A percentile compares a stretch with the other conserved stretches of the same genome.
These are phyloP conservation scores for Andrena flavipes DNA, from an alignment of 2,888 invertebrate genomes.

Conservation along the genomic window DNA sequence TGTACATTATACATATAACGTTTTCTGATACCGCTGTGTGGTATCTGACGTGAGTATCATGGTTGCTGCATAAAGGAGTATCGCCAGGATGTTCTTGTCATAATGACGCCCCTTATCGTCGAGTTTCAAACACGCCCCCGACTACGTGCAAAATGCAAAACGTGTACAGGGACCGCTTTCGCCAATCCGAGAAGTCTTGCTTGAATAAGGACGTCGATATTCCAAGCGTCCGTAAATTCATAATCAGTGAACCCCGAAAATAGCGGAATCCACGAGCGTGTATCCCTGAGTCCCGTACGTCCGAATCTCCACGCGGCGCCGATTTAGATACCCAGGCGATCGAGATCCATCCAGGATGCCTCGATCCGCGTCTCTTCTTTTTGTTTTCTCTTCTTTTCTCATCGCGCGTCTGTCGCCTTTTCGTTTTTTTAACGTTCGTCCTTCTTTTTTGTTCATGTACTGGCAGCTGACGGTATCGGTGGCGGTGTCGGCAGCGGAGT, in stretches of 20 bases:
- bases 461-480: constrained; percentile 85
- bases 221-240: no score
- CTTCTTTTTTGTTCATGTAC: constrained; percentile 76
- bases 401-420: constrained; percentile 63
- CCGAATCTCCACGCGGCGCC: no score
- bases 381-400: constrained; percentile 34
- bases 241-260: no score
- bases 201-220: no score
- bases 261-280: no score
- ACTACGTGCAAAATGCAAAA: background rate
- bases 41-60: constrained; percentile 26
- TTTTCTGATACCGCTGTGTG: constrained; percentile 9
- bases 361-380: background rate
- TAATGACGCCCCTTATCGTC: constrained; percentile 14
- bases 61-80: background rate
- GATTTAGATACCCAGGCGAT: background rate
- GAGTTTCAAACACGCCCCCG: background rate
- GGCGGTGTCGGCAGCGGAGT: constrained; percentile 84
- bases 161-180: background rate
- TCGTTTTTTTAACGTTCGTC: constrained; percentile 72
- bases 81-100: constrained; percentile 19
- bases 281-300: no score
- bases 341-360: background rate
- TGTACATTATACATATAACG: constrained; percentile 28
- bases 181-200: background rate